Percentiles rank a stretch among this genome's conserved stretches.
Evolutionary conservation across 2,797 vertebrate species (phyloP).

Genomic region (Tapera naevia): DNA sequence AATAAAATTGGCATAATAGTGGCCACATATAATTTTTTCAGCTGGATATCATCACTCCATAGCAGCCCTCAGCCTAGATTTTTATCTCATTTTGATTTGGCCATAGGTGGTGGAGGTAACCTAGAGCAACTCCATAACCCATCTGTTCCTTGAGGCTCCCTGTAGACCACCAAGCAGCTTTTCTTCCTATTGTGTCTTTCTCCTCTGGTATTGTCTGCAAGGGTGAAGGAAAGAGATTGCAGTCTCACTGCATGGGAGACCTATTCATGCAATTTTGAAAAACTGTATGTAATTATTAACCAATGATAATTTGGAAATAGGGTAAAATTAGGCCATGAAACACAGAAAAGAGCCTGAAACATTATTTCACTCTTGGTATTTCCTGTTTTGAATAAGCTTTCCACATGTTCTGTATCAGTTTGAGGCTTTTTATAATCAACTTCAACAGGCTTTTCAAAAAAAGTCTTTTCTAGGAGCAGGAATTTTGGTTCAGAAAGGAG

Average conservation of each 20-base stretch:
- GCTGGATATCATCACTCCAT: neutral
- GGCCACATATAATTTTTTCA: neutral
- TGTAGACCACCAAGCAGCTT: neutral
- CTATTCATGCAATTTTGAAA: neutral
- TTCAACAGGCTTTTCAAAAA: neutral
- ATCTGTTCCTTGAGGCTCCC: neutral
- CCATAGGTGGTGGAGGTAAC: rapidly evolving
- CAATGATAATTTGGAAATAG: neutral
- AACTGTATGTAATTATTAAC: neutral
- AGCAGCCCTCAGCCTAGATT: neutral
- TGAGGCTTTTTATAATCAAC: neutral
- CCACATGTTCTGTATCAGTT: neutral
- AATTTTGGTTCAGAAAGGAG: neutral
- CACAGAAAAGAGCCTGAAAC: neutral
- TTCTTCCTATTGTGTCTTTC: neutral
- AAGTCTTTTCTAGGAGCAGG: neutral
- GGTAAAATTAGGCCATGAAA: neutral
- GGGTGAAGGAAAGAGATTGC: neutral
- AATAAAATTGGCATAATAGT: neutral
- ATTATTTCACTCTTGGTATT: neutral
- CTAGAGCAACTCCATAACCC: neutral
- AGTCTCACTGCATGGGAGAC: rapidly evolving
- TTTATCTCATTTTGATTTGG: neutral
- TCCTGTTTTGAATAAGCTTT: neutral
- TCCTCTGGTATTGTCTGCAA: neutral